Evolutionary conservation across 2,113 vertebrate species (phyloP), one percentile per base, ranked within the genome.

Genomic region (Glaucidium brasilianum): DNA sequence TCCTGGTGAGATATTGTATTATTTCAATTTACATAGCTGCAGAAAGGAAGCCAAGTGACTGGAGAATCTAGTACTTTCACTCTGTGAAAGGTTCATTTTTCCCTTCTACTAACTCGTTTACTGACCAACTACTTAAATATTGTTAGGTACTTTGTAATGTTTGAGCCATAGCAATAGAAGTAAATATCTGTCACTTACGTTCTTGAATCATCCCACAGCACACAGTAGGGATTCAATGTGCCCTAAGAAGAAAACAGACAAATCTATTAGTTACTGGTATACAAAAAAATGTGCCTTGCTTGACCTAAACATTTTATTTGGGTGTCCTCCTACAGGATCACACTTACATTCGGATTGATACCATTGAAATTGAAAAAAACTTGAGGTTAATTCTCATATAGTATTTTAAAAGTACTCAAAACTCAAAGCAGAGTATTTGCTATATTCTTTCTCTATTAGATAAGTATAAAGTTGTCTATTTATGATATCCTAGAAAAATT

Each of bases 151-250:
- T 92, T 87, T 88, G 49, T 15, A 94, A 92, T 91, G 96, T 83
- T 96, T 93, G 82, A 90, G 53, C 9, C 56, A 92, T 78, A 96
- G 34, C 22, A 96, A 96, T 52, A 91, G 77, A 94, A 97, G 37
- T 62, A 98, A 98, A 95, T 53, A 97, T 82, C 47, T 95, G 85
- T 91, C 90, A 99, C 99, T 99, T 99, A 99, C 99, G 98, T 99
- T 97, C 98, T 98, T 95, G 97, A 98, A 97, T 98, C 99, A 98
- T 99, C 99, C 99, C 99, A 99, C 80, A 99, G 98, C 71, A 99
- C 99, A 96, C 99, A 99, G 97, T 99, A 99, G 37, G 99, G 99
- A 95, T 99, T 99, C 98, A 99, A 94, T 53, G 99, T 99, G 79
- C 99, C 99, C 99, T 99, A 97, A 92, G 98, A 92, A 97, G 94